These are phyloP conservation scores for Zosterops pallidus DNA, from an alignment of 2,113 vertebrate species.

Conservation along the genomic window DNA sequence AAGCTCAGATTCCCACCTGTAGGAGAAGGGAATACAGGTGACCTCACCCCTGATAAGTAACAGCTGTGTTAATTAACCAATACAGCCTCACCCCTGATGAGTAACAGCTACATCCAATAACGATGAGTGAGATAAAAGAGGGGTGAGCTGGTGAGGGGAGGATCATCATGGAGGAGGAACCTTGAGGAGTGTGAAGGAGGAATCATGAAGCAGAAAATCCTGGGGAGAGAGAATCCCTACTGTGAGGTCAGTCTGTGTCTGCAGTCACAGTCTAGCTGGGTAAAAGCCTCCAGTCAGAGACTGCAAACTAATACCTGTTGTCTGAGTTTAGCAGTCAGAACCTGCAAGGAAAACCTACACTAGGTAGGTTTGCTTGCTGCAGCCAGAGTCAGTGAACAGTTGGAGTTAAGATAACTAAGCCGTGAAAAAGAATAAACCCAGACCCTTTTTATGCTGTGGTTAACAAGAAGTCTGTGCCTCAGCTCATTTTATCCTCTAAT, in stretches of 20 bases:
- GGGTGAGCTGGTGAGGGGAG: too few relatives aligned
- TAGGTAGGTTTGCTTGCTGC: neutral
- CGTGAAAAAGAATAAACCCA: neutral
- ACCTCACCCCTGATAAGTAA: neutral
- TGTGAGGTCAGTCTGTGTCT: too few relatives aligned
- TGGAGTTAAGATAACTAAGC: neutral
- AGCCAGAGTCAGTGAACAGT: neutral
- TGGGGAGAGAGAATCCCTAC: too few relatives aligned
- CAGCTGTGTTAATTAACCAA: too few relatives aligned
- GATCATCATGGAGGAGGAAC: too few relatives aligned
- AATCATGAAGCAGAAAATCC: too few relatives aligned
- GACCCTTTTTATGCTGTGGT: neutral
- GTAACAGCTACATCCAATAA: neutral
- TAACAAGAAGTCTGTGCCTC: neutral
- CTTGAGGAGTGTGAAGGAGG: too few relatives aligned
- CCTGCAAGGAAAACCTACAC: neutral
- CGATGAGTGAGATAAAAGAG: too few relatives aligned
- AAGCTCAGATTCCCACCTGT: neutral
- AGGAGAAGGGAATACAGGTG: neutral
- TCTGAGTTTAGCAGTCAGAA: neutral
- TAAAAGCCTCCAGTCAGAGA: neutral
- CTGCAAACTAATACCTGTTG: neutral
- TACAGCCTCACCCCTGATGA: too few relatives aligned
- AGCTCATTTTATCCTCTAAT: neutral
- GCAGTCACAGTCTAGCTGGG: too few relatives aligned